Percentiles rank a stretch among this genome's conserved stretches.
Evolutionary conservation across 1,140 invertebrate species (phyloP).

Genomic region (Drosophila burlai): DNA sequence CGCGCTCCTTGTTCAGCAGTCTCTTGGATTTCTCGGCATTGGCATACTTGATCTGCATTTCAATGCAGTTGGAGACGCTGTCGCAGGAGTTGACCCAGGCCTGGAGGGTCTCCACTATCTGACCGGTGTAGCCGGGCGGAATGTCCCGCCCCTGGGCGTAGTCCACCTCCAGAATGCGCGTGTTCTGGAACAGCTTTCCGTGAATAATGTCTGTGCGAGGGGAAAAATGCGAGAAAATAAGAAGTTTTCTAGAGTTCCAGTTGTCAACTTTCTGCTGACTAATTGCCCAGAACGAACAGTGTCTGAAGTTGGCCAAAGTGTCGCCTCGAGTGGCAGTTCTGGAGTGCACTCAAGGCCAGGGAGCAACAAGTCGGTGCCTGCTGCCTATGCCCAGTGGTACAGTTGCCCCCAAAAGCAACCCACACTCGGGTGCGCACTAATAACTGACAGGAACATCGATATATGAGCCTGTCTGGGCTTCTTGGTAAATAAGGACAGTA

Average conservation of each 20-base stretch:
- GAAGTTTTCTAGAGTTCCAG: constrained; percentile 5
- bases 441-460: neutral
- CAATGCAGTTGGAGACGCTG: constrained; percentile 93
- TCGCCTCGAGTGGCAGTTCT: constrained; percentile 32
- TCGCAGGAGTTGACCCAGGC: constrained; percentile 97
- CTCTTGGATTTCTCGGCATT: constrained; percentile 94
- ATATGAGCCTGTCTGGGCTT: neutral
- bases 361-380: constrained; percentile 23
- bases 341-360: constrained; percentile 18
- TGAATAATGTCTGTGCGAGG: constrained; percentile 93
- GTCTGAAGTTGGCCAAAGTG: constrained; percentile 32
- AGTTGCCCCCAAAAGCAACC: neutral
- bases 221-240: constrained; percentile 15
- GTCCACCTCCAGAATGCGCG: constrained; percentile 96
- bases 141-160: constrained; percentile 97
- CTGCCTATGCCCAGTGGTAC: neutral
- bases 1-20: constrained; percentile 91
- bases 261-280: constrained; percentile 37
- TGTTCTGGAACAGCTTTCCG: constrained; percentile 98
- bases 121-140: constrained; percentile 90
- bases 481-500: neutral
- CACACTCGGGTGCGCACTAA: neutral
- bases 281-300: constrained; percentile 46
- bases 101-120: constrained; percentile 92
- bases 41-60: constrained; percentile 94